phyloP scores from a whole-genome alignment of 2,797 vertebrate species.

The Intellagama lesueurii region DNA sequence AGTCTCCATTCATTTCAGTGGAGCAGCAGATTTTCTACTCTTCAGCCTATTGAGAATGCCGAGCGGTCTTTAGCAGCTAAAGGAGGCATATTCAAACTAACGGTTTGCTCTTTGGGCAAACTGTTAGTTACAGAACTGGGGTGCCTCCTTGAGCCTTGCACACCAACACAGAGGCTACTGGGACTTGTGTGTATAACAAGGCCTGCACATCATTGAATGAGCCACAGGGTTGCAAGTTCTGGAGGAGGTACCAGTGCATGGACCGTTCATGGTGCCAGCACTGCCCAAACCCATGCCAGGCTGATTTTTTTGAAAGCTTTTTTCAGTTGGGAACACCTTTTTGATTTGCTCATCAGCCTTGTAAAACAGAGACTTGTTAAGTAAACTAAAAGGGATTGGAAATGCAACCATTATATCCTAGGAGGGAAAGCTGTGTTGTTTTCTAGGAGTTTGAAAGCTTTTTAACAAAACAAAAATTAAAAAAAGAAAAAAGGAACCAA shows the following conservation, averaged over 20 bases:
- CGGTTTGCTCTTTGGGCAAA: not conserved
- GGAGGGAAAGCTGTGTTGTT: conserved; percentile 12
- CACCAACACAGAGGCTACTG: conserved; percentile 51
- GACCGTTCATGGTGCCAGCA: conserved; percentile 44
- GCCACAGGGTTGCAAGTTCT: conserved; percentile 41
- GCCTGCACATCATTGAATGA: conserved; percentile 40
- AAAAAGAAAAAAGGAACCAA: not conserved
- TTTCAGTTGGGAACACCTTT: conserved; percentile 47
- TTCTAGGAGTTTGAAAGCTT: not conserved
- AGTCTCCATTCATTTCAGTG: not conserved
- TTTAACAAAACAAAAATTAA: not conserved
- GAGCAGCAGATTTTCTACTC: not conserved
- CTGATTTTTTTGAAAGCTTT: conserved; percentile 40
- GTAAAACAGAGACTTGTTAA: conserved; percentile 56
- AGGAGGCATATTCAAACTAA: conserved; percentile 26
- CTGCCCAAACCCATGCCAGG: conserved; percentile 53
- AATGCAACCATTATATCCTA: conserved; percentile 59
- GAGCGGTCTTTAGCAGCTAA: not conserved
- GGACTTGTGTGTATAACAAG: conserved; percentile 37
- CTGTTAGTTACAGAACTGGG: conserved; percentile 35
- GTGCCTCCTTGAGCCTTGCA: conserved; percentile 17
- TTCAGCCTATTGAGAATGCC: too few relatives aligned
- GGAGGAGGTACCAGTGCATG: conserved; percentile 52
- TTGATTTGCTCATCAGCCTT: conserved; percentile 51
- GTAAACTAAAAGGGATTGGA: conserved; percentile 63